Evolutionary conservation across 2,888 invertebrate species (phyloP), one percentile per base, ranked within the genome.

Genomic region (Conistra vaccinii): DNA sequence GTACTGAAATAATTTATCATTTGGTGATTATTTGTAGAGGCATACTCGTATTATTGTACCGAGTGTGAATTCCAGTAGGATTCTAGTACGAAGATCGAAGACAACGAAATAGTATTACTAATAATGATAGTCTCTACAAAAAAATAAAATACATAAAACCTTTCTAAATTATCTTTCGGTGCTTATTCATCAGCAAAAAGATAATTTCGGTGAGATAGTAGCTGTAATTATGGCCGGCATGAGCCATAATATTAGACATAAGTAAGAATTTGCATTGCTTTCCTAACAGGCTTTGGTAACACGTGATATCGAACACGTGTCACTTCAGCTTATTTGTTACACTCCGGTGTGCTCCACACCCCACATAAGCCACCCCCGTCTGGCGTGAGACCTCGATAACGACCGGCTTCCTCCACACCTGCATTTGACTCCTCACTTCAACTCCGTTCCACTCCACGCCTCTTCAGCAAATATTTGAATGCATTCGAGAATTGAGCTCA

Each of bases 381-480:
- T 85, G 81, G 74, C 83, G 79, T 68, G 83, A 83, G 74, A 83
- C 86, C 83, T 73, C 85, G 86, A 86, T 86, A 86, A 86, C 86
- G 86, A 86, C 83, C 67, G 83, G 74, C 83, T 83, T 81, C 78
- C 77, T 76, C 74, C 79, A 60, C 74, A 80, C 79, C 81, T 86
- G 86, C 86, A 83, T 86, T 85, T 86, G 86, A 86, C 83, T 86
- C 78, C 76, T 83, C 76, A 81, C 86, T 86, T 72, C 76, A 73
- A 67, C 80, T 84, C 69, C 83, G 61, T 80, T 80, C 75, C 85
- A 66, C 76, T 78, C 70, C 85, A 83, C 75, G 69, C 84, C 69
- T 73, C 80, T 80, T 78, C 74, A 70, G 72, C 81, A 86, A 86
- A 86, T 86, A 86, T 86, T 86, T 86, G 86, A 81, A 86, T 86